These are phyloP conservation scores for Hydrolagus colliei DNA, from an alignment of 2,797 vertebrate species.

Conservation along the genomic window DNA sequence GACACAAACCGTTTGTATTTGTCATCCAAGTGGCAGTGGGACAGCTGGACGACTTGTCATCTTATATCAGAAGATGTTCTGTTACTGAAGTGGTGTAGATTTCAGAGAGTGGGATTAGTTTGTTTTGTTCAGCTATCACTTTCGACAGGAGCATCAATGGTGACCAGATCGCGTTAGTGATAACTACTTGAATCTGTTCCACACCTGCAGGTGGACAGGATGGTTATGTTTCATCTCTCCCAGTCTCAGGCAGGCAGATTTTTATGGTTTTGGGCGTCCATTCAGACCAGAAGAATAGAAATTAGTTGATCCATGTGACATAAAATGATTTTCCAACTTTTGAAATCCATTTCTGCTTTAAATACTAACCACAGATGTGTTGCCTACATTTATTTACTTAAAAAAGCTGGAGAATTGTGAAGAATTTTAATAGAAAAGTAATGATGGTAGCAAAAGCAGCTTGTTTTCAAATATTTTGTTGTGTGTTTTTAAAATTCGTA, in stretches of 20 bases:
- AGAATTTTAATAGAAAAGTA: too few relatives aligned
- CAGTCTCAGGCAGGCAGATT: background rate
- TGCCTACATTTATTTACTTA: background rate
- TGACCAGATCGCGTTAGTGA: constrained; percentile 22
- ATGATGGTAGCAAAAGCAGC: too few relatives aligned
- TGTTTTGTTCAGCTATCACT: constrained; percentile 33
- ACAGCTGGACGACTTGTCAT: constrained; percentile 35
- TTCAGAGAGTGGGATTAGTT: constrained; percentile 36
- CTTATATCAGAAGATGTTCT: constrained; percentile 35
- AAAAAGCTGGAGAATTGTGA: too few relatives aligned
- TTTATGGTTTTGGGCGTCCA: background rate
- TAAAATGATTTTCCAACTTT: background rate
- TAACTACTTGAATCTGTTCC: constrained; percentile 29
- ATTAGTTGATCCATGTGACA: background rate
- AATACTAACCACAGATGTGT: background rate
- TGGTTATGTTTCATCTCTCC: constrained; percentile 30
- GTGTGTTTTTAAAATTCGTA: too few relatives aligned
- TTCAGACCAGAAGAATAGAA: background rate
- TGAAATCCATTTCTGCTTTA: background rate
- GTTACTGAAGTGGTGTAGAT: constrained; percentile 28
- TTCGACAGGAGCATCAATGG: constrained; percentile 12
- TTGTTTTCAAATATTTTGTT: too few relatives aligned
- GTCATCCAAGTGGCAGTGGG: constrained; percentile 23
- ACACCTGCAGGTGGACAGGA: constrained; percentile 21
- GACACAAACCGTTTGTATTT: constrained; percentile 32